phyloP scores from a whole-genome alignment of 2,888 invertebrate species.

The Leptinotarsa rubiginosa region DNA sequence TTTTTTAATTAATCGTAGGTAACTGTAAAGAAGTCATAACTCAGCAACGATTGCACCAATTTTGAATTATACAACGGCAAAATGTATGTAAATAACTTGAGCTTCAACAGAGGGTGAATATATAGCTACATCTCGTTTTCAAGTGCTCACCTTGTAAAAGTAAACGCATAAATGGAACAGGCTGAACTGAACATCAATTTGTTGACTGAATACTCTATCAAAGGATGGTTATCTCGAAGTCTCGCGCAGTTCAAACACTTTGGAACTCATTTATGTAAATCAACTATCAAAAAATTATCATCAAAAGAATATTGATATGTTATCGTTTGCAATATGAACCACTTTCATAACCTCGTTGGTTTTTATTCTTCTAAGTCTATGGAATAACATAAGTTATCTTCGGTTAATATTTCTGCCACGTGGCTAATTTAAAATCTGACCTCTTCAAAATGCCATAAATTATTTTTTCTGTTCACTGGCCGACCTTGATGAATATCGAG shows the following conservation, averaged over 20 bases:
- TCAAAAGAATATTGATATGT: background rate
- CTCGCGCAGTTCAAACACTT: too few species aligned
- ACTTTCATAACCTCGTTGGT: background rate
- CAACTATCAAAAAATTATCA: background rate
- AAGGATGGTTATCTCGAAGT: background rate
- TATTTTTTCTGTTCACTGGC: background rate
- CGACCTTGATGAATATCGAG: background rate
- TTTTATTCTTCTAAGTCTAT: background rate
- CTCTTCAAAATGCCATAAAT: slow-evolving; percentile 13
- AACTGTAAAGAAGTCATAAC: too few species aligned
- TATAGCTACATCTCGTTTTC: too few species aligned
- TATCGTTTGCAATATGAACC: background rate
- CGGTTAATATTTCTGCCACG: background rate
- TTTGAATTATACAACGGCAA: too few species aligned
- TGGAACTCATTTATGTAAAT: too few species aligned
- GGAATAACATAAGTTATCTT: background rate
- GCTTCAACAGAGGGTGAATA: too few species aligned
- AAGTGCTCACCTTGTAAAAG: background rate
- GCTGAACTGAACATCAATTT: background rate
- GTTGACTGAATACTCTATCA: background rate
- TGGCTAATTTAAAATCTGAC: background rate
- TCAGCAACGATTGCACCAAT: too few species aligned
- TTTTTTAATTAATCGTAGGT: too few species aligned
- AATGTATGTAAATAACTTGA: too few species aligned
- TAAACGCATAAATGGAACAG: background rate